Percentiles rank a stretch among this genome's conserved stretches.
Evolutionary conservation across 2,888 invertebrate genomes (phyloP).

Genomic region (Leptopilina syphax): DNA sequence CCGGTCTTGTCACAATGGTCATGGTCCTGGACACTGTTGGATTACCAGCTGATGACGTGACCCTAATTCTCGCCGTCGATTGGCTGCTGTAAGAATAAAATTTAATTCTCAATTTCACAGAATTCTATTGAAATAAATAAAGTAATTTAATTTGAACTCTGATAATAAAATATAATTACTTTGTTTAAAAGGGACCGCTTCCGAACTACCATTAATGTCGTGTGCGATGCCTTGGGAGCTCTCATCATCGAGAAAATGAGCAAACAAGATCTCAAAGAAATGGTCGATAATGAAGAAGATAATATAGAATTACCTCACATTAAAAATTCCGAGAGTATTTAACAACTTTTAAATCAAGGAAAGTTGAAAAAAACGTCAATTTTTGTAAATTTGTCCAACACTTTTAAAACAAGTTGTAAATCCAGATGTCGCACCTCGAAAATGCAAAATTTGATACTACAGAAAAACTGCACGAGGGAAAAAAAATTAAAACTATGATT

Average conservation of each 20-base stretch:
- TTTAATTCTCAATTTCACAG: conserved; percentile 15
- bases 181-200: conserved; percentile 70
- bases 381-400: not conserved
- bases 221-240: conserved; percentile 71
- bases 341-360: not conserved
- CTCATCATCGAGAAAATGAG: conserved; percentile 62
- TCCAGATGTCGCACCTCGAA: too few relatives aligned
- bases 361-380: not conserved
- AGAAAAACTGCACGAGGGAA: too few relatives aligned
- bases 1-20: conserved; percentile 96
- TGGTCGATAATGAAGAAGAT: conserved; percentile 1
- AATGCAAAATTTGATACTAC: too few relatives aligned
- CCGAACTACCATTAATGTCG: conserved; percentile 71
- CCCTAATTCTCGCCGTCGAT: conserved; percentile 93
- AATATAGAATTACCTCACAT: conserved; percentile 17
- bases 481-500: too few relatives aligned
- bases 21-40: conserved; percentile 96
- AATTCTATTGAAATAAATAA: not conserved
- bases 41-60: conserved; percentile 92
- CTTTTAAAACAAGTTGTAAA: too few relatives aligned
- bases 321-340: not conserved
- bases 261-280: conserved; percentile 43
- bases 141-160: too few relatives aligned
- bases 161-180: not conserved
- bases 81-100: conserved; percentile 89